A percentile compares a stretch with the other conserved stretches of the same genome.
Conservation (phyloP, 2,113 vertebrate species). For the Dinomys branickii region DNA sequence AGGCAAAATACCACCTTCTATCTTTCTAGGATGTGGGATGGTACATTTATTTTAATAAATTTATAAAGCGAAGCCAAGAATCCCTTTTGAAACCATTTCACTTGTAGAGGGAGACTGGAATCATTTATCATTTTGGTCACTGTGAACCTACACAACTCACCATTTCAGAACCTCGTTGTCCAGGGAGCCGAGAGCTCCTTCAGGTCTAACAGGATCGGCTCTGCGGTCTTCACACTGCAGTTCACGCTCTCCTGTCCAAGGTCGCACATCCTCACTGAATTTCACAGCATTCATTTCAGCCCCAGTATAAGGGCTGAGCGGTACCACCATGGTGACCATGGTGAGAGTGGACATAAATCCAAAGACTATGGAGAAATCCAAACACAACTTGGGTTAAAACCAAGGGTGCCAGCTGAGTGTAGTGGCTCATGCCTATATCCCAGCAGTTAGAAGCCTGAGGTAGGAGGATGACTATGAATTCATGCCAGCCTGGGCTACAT, state of each 20-base stretch:
- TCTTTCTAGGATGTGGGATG: not conserved
- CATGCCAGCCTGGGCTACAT: not conserved
- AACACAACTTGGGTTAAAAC: not conserved
- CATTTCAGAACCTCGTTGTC: conserved; percentile 90
- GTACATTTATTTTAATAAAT: not conserved
- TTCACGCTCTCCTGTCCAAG: conserved; percentile 81
- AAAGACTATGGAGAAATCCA: not conserved
- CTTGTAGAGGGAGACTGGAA: no score
- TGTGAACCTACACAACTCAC: conserved; percentile 83
- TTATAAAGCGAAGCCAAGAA: not conserved
- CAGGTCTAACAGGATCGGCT: conserved; percentile 89
- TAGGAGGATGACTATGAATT: not conserved
- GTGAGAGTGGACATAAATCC: not conserved
- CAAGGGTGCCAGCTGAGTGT: not conserved
- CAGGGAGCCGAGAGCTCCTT: conserved; percentile 90
- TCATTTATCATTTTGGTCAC: not conserved
- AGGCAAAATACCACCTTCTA: not conserved
- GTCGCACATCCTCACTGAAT: conserved; percentile 79
- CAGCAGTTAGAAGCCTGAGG: not conserved
- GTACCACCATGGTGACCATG: not conserved
- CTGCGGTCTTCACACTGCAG: conserved; percentile 88
- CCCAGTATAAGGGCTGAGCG: conserved; percentile 66
- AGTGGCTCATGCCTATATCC: not conserved
- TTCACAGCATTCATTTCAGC: conserved; percentile 49
- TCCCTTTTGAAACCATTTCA: rapidly evolving